phyloP scores from a whole-genome alignment of 1,140 invertebrate species.

The Ceratosolen solmsi region DNA sequence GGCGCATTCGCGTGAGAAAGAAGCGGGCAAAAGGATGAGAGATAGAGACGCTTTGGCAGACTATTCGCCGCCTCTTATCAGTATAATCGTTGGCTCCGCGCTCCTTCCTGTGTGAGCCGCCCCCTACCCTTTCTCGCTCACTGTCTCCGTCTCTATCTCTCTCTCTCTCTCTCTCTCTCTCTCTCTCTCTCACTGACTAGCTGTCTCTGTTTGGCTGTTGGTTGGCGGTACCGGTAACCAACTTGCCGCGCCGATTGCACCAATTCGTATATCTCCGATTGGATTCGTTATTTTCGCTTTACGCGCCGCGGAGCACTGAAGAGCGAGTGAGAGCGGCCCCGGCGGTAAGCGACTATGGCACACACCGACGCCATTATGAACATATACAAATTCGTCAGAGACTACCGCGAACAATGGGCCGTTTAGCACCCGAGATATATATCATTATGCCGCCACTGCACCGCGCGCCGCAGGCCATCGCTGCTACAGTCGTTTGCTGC shows the following conservation, averaged over 20 bases:
- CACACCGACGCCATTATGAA: conserved; percentile 70
- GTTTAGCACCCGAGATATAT: conserved; percentile 72
- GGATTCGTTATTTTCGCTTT: conserved; percentile 59
- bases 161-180: conserved; percentile 9
- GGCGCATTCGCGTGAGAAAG: conserved; percentile 30
- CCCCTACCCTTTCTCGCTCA: background rate
- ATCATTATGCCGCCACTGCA: conserved; percentile 67
- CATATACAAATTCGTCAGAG: conserved; percentile 74
- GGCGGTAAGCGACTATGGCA: conserved; percentile 42
- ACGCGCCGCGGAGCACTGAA: conserved; percentile 52
- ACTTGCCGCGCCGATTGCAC: conserved; percentile 29
- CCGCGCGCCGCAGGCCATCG: conserved; percentile 38
- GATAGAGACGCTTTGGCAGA: conserved; percentile 37
- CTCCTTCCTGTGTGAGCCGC: conserved; percentile 47
- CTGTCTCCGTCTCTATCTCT: background rate
- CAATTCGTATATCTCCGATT: conserved; percentile 54
- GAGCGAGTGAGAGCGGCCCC: conserved; percentile 46
- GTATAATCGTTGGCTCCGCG: conserved; percentile 36
- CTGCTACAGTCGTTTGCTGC: conserved; percentile 19
- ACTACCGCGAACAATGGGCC: conserved; percentile 71
- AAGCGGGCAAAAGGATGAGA: background rate
- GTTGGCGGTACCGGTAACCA: background rate
- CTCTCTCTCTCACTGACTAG: background rate
- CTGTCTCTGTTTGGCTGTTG: background rate
- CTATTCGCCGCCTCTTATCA: conserved; percentile 31